Percentiles rank a stretch among this genome's conserved stretches.
Conservation (phyloP, 2,888 invertebrate genomes). For the Pristionchus japonicus region DNA sequence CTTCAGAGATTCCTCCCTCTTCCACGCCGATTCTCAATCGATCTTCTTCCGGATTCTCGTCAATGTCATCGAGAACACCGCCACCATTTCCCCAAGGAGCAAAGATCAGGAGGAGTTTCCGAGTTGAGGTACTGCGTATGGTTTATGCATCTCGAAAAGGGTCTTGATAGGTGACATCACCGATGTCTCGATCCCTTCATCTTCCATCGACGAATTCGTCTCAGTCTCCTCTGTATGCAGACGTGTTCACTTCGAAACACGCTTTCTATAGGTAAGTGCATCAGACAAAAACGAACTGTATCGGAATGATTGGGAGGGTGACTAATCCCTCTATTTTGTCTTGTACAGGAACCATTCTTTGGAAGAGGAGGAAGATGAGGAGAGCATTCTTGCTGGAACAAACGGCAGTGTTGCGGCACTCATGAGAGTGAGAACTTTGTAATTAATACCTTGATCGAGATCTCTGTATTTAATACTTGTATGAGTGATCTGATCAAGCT, state of each 20-base stretch:
- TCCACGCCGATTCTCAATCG: not conserved
- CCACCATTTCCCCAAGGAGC: not conserved
- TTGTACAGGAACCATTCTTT: conserved; percentile 19
- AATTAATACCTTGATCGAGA: not conserved
- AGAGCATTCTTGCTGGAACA: not conserved
- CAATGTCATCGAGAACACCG: conserved; percentile 25
- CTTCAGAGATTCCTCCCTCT: not conserved
- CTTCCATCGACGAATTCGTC: not conserved
- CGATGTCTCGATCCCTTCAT: conserved; percentile 44
- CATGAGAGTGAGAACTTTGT: not conserved
- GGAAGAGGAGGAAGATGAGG: conserved; percentile 29
- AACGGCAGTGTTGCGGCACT: conserved; percentile 37
- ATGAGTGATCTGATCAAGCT: too few relatives aligned
- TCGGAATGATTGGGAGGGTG: not conserved
- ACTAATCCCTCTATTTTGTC: conserved; percentile 5
- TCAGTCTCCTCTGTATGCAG: conserved; percentile 1
- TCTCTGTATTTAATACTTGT: too few relatives aligned
- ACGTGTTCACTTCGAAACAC: conserved; percentile 34
- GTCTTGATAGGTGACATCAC: conserved; percentile 5
- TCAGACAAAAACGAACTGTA: not conserved
- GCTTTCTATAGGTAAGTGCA: conserved; percentile 30
- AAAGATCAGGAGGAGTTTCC: conserved; percentile 3
- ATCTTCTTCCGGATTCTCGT: conserved; percentile 42
- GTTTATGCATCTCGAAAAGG: not conserved
- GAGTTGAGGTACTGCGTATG: conserved; percentile 6